Base-by-base conservation (phyloP, 2,113 vertebrate genomes). In the Heterocephalus glaber region DNA sequence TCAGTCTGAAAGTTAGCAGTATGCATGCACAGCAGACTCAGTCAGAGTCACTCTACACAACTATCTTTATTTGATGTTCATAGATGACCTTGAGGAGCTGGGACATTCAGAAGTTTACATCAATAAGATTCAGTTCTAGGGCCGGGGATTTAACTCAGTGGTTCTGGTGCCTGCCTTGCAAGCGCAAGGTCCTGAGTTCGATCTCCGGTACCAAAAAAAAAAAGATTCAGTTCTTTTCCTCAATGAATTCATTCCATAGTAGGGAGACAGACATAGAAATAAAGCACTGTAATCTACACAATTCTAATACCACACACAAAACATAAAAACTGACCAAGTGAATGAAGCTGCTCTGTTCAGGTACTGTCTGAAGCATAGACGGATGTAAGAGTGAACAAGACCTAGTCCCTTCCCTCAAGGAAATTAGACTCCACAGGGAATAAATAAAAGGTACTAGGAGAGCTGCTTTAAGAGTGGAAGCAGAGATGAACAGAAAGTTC, bases 221-320 rank as follows among this genome's bases (percentile, higher is more conserved):
- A n/a, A 95, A 90, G 24, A 90, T 28, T 90, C 52, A 65, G 24
- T 87, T 95, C 12, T 93, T 88, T 86, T 93, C 85, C 83, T 91
- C 60, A 87, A 66, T 76, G 20, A 90, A 28, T 94, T 91, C 20
- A 80, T 61, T 70, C 28, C 79, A 87, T 35, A 63, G 26, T 68
- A 72, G 65, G 61, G 22, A 94, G 56, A 72, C 26, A 93, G 74
- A 79, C 20, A 92, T 33, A 86, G 17, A 85, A 91, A 91, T 12
- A 94, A 74, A 92, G 80, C 41, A 81, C 10, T 89, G 12, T 85
- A 58, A 52, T 22, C 56, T 47, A 63, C 22, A 84, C 83, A 41
- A 85, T 92, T 89, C 41, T 91, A 92, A 84, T 79, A n/a, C 33
- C 89, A 89, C 60, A 90, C 5, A 87, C 52, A 35, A 35, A 86